These are phyloP conservation scores for Drosophila sordidula DNA, from an alignment of 2,888 invertebrate genomes.

Conservation along the genomic window DNA sequence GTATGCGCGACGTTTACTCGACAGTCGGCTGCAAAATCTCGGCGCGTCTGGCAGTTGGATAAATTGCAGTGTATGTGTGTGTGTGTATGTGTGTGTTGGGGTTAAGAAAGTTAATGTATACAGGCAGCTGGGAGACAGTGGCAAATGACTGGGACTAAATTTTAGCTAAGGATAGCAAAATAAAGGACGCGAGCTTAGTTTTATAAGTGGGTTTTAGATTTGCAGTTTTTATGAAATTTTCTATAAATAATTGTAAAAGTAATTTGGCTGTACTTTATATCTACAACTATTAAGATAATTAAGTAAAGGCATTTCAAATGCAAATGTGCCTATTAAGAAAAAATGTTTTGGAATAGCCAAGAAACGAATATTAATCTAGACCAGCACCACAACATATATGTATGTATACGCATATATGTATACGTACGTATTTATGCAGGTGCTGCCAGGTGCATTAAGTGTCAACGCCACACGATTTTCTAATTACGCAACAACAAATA, in stretches of 20 bases:
- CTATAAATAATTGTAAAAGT: too few relatives aligned
- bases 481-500: conserved; percentile 42
- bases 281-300: too few relatives aligned
- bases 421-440: conserved; percentile 4
- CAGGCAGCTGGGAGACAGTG: background rate
- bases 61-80: background rate
- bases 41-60: background rate
- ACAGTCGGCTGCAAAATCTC: background rate
- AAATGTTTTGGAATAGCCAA: too few relatives aligned
- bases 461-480: conserved; percentile 41
- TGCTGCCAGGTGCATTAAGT: conserved; percentile 14
- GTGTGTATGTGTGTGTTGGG: background rate
- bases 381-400: too few relatives aligned
- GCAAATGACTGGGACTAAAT: background rate
- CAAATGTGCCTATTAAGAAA: too few relatives aligned
- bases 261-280: too few relatives aligned
- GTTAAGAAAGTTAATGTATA: background rate
- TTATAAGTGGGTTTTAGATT: too few relatives aligned
- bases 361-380: too few relatives aligned
- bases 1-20: conserved; percentile 42
- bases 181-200: background rate
- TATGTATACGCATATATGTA: background rate
- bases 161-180: background rate
- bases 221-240: too few relatives aligned
- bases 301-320: too few relatives aligned